A percentile compares a stretch with the other conserved stretches of the same genome.
These are phyloP conservation scores for Trachythela sp. DNA, from an alignment of 64 coral and sea anemone genomes.

Conservation along the genomic window DNA sequence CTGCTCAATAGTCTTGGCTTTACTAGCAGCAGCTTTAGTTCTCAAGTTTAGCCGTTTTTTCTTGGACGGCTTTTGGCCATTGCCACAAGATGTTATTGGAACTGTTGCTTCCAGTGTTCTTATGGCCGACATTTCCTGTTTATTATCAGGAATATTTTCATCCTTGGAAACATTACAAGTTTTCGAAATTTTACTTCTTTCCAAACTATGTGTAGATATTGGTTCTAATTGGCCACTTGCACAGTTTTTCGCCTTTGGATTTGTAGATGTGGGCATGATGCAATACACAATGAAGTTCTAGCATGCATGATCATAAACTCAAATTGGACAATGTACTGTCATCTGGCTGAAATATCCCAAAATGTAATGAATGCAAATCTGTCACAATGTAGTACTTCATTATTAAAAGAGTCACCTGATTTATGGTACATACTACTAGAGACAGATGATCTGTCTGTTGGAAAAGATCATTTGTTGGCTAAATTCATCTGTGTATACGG, in stretches of 20 bases:
- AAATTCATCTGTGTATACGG: no score
- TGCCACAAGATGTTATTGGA: constrained; percentile 16
- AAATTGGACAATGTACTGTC: background rate
- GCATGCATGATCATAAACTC: background rate
- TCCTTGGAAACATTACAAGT: background rate
- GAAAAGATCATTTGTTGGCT: no score
- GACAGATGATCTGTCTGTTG: no score
- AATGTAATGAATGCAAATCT: background rate
- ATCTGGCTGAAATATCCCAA: background rate
- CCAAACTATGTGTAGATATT: background rate
- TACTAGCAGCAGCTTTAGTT: background rate
- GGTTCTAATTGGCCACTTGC: background rate
- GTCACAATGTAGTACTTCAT: no score
- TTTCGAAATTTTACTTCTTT: background rate
- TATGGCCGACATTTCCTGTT: background rate
- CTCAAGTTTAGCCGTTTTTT: constrained; percentile 3
- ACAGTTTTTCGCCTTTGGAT: background rate
- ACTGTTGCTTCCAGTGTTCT: background rate
- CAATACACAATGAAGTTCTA: background rate
- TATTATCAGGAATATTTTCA: constrained; percentile 20
- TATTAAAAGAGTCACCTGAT: no score
- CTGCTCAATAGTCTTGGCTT: background rate
- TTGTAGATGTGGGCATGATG: background rate
- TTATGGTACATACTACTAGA: no score
- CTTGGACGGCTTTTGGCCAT: background rate